Conservation (phyloP, 2,113 vertebrate species). For the Xenopus borealis region DNA sequence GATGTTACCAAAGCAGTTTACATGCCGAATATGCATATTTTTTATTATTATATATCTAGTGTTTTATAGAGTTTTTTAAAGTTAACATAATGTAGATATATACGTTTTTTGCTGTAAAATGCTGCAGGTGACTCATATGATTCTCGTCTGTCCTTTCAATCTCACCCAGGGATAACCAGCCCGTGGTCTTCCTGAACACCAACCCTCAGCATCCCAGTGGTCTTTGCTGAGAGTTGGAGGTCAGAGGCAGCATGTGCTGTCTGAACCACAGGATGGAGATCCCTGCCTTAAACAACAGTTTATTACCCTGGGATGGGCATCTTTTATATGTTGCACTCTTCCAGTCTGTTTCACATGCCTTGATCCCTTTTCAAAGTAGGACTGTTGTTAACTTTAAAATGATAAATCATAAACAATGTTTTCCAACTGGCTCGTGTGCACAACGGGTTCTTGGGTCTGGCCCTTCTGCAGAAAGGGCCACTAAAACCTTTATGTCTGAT, state of each 20-base stretch:
- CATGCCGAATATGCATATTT: constrained; percentile 98
- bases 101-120: constrained; percentile 67
- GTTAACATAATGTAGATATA: constrained; percentile 77
- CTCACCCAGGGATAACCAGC: constrained; percentile 60
- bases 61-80: constrained; percentile 91
- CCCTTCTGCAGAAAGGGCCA: background rate
- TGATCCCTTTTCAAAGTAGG: background rate
- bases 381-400: background rate
- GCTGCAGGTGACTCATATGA: constrained; percentile 65
- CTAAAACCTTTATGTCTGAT: background rate
- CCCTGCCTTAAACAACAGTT: constrained; percentile 5
- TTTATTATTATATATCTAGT: constrained; percentile 95
- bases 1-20: constrained; percentile 99
- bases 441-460: background rate
- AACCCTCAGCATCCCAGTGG: constrained; percentile 35
- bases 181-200: constrained; percentile 67
- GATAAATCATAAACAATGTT: background rate
- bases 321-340: constrained; percentile 36
- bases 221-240: background rate
- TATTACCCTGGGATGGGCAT: constrained; percentile 37
- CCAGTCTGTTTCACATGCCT: constrained; percentile 16
- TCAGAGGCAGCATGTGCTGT: background rate
- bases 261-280: background rate
- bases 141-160: constrained; percentile 60
- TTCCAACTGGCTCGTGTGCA: background rate